Percentiles rank a stretch among this genome's conserved stretches.
phyloP scores from a whole-genome alignment of 2,797 vertebrate genomes.

The Spea hammondii region DNA sequence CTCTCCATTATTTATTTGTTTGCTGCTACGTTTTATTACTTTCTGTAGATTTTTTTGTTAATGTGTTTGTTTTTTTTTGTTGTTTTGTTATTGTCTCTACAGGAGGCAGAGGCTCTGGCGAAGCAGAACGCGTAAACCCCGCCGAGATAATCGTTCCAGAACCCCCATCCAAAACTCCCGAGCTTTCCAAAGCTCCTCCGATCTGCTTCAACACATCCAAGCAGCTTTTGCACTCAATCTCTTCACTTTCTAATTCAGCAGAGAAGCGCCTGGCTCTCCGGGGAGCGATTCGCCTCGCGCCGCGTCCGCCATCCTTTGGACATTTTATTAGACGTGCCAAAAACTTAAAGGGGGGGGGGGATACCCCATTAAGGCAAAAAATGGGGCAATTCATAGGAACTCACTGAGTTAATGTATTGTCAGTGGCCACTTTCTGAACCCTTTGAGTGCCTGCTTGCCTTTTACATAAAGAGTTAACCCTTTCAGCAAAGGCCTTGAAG shows the following conservation, averaged over 20 bases:
- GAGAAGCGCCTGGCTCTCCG: background rate
- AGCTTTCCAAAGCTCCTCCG: constrained; percentile 51
- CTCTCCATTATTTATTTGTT: background rate
- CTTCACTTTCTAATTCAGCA: constrained; percentile 5
- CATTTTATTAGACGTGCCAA: constrained; percentile 2
- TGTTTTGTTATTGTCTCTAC: constrained; percentile 58
- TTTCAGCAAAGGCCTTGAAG: no score
- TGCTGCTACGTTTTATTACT: no score
- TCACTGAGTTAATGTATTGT: background rate
- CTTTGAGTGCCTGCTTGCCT: no score
- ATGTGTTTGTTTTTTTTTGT: no score
- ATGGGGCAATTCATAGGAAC: background rate
- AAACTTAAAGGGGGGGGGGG: background rate
- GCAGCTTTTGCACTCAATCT: background rate
- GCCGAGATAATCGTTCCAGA: background rate
- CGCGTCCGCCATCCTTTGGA: background rate
- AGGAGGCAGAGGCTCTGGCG: constrained; percentile 92
- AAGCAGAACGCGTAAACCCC: constrained; percentile 71
- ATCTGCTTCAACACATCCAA: constrained; percentile 44
- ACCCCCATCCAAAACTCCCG: constrained; percentile 49
- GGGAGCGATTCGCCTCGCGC: no score
- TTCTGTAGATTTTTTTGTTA: background rate
- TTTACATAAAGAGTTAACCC: no score
- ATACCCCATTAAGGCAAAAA: background rate
- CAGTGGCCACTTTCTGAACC: no score